Evolutionary conservation across 2,113 vertebrate genomes (phyloP).

Genomic region (Poecilia latipinna): DNA sequence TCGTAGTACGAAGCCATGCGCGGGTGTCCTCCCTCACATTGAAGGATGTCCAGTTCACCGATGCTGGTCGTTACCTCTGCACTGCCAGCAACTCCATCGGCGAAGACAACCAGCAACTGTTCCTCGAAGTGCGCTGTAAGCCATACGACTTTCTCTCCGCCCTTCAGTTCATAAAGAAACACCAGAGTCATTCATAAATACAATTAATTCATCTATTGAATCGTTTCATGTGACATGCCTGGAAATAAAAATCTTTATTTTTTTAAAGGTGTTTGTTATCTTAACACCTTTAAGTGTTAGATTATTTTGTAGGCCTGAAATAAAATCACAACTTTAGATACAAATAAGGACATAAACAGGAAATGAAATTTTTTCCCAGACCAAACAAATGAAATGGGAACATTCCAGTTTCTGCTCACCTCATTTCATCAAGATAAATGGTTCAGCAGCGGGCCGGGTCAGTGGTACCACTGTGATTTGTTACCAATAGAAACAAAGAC

Average conservation of each 20-base stretch:
- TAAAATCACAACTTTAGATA: neutral
- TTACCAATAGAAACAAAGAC: conserved; percentile 51
- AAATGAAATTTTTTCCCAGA: neutral
- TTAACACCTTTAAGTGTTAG: neutral
- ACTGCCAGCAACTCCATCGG: conserved; percentile 95
- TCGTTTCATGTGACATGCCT: neutral
- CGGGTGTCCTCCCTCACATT: conserved; percentile 93
- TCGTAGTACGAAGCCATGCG: conserved; percentile 90
- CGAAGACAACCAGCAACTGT: conserved; percentile 90
- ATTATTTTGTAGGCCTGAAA: neutral
- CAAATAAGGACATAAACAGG: neutral
- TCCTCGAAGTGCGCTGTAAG: conserved; percentile 98
- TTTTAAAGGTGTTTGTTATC: neutral
- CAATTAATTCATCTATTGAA: neutral
- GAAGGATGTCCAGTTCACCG: conserved; percentile 94
- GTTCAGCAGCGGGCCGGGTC: conserved; percentile 14
- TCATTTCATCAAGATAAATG: conserved; percentile 18
- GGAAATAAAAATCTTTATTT: neutral
- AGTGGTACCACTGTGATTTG: conserved; percentile 28
- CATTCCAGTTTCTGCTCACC: neutral
- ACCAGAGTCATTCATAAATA: neutral
- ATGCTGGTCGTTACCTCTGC: conserved; percentile 94
- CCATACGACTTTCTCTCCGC: neutral
- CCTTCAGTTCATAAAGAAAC: neutral
- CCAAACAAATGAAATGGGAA: neutral